Evolutionary conservation across 2,797 vertebrate species (phyloP).

Genomic region (Neostethus bicornis): DNA sequence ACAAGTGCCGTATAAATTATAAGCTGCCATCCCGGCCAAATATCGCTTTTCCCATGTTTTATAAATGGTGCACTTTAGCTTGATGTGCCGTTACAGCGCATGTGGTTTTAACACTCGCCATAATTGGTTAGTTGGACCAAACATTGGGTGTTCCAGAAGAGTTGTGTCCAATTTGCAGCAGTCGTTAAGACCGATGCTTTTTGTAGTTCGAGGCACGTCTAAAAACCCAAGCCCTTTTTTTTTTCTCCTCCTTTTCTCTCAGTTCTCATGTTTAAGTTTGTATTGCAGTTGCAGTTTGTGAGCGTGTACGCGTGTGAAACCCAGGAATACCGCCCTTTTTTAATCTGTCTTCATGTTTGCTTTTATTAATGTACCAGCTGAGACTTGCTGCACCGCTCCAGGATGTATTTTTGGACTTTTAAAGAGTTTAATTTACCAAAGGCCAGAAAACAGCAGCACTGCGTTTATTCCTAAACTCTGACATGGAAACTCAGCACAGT

Average conservation of each 20-base stretch:
- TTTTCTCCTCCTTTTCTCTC: conserved; percentile 35
- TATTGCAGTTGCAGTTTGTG: conserved; percentile 23
- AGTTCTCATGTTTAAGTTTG: conserved; percentile 42
- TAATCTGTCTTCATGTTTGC: conserved; percentile 65
- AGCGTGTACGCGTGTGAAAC: conserved; percentile 22
- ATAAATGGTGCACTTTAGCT: conserved; percentile 78
- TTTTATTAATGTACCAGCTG: conserved; percentile 75
- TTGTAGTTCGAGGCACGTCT: conserved; percentile 67
- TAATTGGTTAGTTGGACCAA: conserved; percentile 80
- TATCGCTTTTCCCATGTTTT: conserved; percentile 80
- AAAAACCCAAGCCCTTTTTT: conserved; percentile 56
- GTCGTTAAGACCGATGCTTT: conserved; percentile 71
- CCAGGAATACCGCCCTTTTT: conserved; percentile 62
- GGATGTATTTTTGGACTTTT: conserved; percentile 75
- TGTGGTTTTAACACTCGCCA: conserved; percentile 76
- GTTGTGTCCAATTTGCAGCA: conserved; percentile 81
- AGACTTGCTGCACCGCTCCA: conserved; percentile 65
- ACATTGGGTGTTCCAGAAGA: conserved; percentile 74
- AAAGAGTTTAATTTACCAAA: conserved; percentile 73
- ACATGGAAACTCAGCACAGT: conserved; percentile 67
- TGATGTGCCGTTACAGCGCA: conserved; percentile 70
- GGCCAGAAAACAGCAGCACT: conserved; percentile 55
- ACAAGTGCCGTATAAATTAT: conserved; percentile 77
- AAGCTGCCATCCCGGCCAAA: conserved; percentile 74
- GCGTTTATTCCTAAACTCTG: conserved; percentile 66